Conservation (phyloP, 2,888 invertebrate genomes). For the Himalopsyche anomala region DNA sequence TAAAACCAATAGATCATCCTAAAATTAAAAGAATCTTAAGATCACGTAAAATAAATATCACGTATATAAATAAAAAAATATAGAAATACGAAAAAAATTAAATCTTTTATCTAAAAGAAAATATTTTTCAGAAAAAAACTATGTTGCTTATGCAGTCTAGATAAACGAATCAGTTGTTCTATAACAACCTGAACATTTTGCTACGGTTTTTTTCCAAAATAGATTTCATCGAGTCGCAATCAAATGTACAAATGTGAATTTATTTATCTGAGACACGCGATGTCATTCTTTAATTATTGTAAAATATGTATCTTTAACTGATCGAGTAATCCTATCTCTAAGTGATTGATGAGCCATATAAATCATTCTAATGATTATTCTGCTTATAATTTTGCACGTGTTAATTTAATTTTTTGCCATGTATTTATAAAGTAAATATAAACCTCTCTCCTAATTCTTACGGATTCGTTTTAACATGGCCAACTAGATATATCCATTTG, state of each 20-base stretch:
- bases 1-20: too few relatives aligned
- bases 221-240: conserved; percentile 43
- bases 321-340: not conserved
- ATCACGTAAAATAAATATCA: too few relatives aligned
- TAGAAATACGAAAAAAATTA: too few relatives aligned
- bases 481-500: too few relatives aligned
- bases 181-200: not conserved
- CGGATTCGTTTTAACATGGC: too few relatives aligned
- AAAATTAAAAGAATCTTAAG: too few relatives aligned
- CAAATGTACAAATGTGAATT: conserved; percentile 22
- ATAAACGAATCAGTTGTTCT: not conserved
- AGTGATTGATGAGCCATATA: not conserved
- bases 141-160: too few relatives aligned
- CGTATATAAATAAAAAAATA: too few relatives aligned
- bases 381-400: not conserved
- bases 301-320: not conserved
- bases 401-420: not conserved
- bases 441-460: too few relatives aligned
- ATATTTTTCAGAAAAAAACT: too few relatives aligned
- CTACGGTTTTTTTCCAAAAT: not conserved
- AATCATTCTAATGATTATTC: not conserved
- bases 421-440: too few relatives aligned
- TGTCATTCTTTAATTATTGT: not conserved
- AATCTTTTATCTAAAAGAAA: too few relatives aligned
- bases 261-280: conserved; percentile 44